Percentiles rank a stretch among this genome's conserved stretches.
Conservation (phyloP, 2,113 vertebrate genomes). For the Notarius quadriscutis region DNA sequence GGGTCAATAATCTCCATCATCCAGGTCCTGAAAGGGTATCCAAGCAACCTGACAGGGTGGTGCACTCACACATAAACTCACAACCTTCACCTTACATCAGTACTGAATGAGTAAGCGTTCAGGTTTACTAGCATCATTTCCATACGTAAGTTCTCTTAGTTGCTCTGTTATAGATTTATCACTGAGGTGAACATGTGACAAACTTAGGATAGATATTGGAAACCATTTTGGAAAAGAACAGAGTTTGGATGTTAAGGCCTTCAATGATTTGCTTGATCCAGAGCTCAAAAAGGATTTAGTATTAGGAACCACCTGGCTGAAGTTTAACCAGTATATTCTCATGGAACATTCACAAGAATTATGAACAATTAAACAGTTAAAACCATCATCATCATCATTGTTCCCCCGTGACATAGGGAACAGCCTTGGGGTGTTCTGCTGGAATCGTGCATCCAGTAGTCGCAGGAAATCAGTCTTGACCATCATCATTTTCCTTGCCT, state of each 20-base stretch:
- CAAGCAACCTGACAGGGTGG: conserved; percentile 17
- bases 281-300: not conserved
- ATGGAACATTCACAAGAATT: not conserved
- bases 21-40: not conserved
- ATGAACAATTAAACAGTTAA: not conserved
- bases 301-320: not conserved
- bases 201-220: not conserved
- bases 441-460: too few relatives aligned
- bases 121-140: not conserved
- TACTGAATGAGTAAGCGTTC: not conserved
- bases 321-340: not conserved
- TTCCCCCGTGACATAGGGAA: too few relatives aligned
- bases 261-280: not conserved
- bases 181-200: not conserved
- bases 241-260: not conserved
- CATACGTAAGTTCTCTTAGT: not conserved
- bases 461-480: too few relatives aligned
- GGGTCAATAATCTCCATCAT: conserved; percentile 21
- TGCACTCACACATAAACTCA: not conserved
- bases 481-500: too few relatives aligned
- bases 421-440: too few relatives aligned
- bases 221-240: not conserved
- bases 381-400: not conserved
- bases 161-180: not conserved
- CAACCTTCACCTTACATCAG: conserved; percentile 5